These are phyloP conservation scores for Strigops habroptila DNA, from an alignment of 2,113 vertebrate genomes.

Conservation along the genomic window DNA sequence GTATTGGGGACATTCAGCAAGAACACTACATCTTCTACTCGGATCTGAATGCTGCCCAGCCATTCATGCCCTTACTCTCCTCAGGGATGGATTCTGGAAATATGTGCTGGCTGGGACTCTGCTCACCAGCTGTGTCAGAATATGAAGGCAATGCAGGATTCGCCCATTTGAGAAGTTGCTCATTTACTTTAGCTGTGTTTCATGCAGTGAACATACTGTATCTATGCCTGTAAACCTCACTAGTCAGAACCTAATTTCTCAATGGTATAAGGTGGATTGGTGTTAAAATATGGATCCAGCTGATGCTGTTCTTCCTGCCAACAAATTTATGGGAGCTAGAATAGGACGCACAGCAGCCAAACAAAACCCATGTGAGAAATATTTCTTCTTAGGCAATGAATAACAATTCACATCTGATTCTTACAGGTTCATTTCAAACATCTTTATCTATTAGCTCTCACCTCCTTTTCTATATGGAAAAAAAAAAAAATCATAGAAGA, in stretches of 20 bases:
- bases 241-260: not conserved
- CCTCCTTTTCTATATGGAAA: not conserved
- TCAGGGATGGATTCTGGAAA: not conserved
- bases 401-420: not conserved
- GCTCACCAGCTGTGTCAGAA: not conserved
- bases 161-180: not conserved
- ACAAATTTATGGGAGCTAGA: not conserved
- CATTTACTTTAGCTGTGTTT: not conserved
- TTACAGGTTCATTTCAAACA: not conserved
- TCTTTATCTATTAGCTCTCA: not conserved
- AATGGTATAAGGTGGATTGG: not conserved
- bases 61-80: not conserved
- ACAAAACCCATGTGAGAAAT: not conserved
- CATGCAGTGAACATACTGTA: not conserved
- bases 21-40: conserved; percentile 10
- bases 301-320: fast-evolving
- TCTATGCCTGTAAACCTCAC: not conserved
- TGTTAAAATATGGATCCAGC: not conserved
- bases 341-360: fast-evolving
- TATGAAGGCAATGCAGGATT: not conserved
- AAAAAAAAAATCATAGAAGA: not conserved
- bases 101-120: not conserved
- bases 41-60: not conserved
- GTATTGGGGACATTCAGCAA: conserved; percentile 5
- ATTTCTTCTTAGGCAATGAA: not conserved